Evolutionary conservation across 2,113 vertebrate species (phyloP).

Genomic region (Sterrhoptilus dennistouni): DNA sequence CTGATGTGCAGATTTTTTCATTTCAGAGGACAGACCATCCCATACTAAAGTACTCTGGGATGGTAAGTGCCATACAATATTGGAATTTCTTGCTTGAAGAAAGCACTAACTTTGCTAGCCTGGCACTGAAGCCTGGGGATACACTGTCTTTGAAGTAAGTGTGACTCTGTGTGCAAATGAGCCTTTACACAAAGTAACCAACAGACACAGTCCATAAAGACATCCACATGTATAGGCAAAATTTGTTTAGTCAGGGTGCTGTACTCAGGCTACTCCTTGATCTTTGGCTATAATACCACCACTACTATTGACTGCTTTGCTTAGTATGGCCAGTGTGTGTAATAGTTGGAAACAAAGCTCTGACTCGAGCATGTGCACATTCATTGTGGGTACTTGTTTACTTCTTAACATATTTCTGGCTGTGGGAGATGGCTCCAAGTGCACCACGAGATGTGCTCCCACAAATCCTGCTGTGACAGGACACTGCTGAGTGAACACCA

Average conservation of each 20-base stretch:
- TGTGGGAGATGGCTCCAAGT: not conserved
- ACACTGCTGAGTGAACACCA: accelerated
- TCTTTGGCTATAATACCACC: not conserved
- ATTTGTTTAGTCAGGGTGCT: not conserved
- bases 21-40: not conserved
- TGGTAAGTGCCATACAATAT: not conserved
- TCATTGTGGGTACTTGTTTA: not conserved
- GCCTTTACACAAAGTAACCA: not conserved
- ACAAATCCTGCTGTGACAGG: accelerated
- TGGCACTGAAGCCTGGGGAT: not conserved
- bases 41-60: not conserved
- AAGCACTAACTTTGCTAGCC: not conserved
- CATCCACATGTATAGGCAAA: not conserved
- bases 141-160: accelerated
- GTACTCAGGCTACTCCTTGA: not conserved
- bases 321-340: not conserved
- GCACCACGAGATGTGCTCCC: not conserved
- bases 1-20: not conserved
- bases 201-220: not conserved
- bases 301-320: not conserved
- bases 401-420: not conserved
- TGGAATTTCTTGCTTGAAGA: not conserved
- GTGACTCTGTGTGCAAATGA: not conserved
- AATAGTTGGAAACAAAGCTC: not conserved
- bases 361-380: not conserved